Conservation (phyloP, 2,113 vertebrate genomes). For the Lamprologus speciosus region DNA sequence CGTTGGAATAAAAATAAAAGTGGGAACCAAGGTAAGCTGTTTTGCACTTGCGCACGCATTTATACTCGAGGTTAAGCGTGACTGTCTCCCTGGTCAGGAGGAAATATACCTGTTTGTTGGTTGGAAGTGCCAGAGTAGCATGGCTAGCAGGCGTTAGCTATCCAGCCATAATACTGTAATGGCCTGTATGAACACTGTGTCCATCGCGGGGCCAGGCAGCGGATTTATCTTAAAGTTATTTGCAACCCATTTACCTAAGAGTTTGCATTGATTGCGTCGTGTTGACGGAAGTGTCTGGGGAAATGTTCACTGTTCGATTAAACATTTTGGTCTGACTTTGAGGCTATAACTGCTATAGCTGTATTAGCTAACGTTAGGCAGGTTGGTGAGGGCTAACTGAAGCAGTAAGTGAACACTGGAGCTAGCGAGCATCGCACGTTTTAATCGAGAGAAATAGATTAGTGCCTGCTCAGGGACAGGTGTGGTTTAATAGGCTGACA, state of each 20-base stretch:
- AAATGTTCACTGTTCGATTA: not conserved
- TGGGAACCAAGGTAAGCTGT: conserved; percentile 56
- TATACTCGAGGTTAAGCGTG: not conserved
- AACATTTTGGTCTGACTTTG: not conserved
- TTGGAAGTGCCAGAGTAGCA: conserved; percentile 16
- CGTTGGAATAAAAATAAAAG: conserved; percentile 42
- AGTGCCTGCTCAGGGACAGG: not conserved
- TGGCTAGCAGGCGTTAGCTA: conserved; percentile 47
- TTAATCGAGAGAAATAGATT: not conserved
- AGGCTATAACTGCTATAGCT: conserved; percentile 10
- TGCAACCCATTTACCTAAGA: not conserved
- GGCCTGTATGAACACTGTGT: conserved; percentile 33
- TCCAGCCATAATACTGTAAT: conserved; percentile 7
- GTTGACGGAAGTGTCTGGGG: not conserved
- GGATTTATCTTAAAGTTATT: not conserved
- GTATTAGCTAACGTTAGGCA: conserved; percentile 22
- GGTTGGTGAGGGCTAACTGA: conserved; percentile 4
- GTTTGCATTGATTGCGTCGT: not conserved
- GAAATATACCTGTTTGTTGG: not conserved
- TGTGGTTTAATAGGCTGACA: not conserved
- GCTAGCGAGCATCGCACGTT: not conserved
- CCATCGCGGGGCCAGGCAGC: not conserved
- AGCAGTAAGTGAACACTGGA: not conserved
- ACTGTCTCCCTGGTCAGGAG: not conserved
- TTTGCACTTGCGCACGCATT: not conserved